Evolutionary conservation across 2,888 invertebrate genomes (phyloP), one percentile per base, ranked within the genome.

Genomic region (Chydorus sphaericus): DNA sequence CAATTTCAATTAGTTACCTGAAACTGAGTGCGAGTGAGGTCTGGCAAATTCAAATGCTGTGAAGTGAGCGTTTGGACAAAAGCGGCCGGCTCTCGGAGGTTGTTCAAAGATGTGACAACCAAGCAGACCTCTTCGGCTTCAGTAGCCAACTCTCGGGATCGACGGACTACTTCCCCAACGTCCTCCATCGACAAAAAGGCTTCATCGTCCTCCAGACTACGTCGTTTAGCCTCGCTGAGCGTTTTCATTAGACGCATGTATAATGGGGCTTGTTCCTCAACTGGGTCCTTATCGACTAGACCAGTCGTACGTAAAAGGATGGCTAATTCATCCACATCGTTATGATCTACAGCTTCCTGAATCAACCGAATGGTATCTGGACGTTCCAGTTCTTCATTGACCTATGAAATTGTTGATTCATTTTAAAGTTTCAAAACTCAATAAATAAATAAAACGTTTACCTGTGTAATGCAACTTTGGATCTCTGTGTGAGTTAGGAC

Each of bases 401-500:
- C n/a, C n/a, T n/a, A n/a, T n/a, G n/a, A n/a, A n/a, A n/a, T n/a
- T n/a, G n/a, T n/a, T n/a, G n/a, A n/a, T n/a, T n/a, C n/a, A n/a
- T n/a, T n/a, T n/a, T n/a, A n/a, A n/a, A n/a, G n/a, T n/a, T n/a
- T n/a, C n/a, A n/a, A n/a, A n/a, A n/a, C n/a, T n/a, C n/a, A n/a
- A n/a, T n/a, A n/a, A n/a, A n/a, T n/a, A n/a, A n/a, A n/a, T n/a
- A n/a, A n/a, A n/a, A n/a, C n/a, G n/a, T n/a, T n/a, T 1, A 83
- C 79, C 66, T 77, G 71, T 60, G 81, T 78, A 50, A 84, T 71
- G 54, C 78, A 75, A 59, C 79, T 78, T 63, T 80, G 78, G 58
- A 84, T 77, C 64, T 83, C 82, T 62, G 75, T 75, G 59, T 81
- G 76, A 2, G 81, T 81, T 23, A 84, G 69, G 60, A 83, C 66